These are phyloP conservation scores for Thalpophila matura DNA, from an alignment of 2,888 invertebrate genomes.

Conservation along the genomic window DNA sequence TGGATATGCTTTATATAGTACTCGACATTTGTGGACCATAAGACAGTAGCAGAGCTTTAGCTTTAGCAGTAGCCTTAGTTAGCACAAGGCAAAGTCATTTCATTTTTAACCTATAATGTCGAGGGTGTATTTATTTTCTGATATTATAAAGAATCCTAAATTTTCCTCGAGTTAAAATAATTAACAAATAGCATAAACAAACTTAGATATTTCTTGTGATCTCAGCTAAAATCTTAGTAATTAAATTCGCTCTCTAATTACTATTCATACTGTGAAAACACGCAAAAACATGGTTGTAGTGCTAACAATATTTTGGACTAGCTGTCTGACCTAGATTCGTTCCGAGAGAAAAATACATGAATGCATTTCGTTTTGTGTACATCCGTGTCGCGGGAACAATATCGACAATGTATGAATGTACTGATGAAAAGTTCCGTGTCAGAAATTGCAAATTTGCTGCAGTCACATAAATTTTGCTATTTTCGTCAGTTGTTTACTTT, in stretches of 20 bases:
- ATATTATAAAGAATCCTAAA: no score
- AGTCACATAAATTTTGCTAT: constrained; percentile 20
- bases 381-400: constrained; percentile 44
- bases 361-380: constrained; percentile 47
- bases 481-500: neutral
- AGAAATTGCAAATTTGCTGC: constrained; percentile 24
- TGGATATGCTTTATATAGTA: neutral
- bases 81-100: no score
- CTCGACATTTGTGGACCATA: no score
- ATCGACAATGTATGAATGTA: constrained; percentile 45
- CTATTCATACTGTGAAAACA: constrained; percentile 26
- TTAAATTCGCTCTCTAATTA: constrained; percentile 22
- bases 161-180: no score
- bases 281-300: constrained; percentile 39
- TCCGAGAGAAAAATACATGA: constrained; percentile 34
- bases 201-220: neutral
- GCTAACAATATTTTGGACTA: constrained; percentile 47
- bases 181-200: no score
- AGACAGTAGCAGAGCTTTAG: no score
- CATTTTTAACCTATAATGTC: no score
- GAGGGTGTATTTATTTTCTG: no score
- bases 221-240: neutral
- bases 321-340: constrained; percentile 39
- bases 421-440: constrained; percentile 48
- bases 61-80: no score